Evolutionary conservation across 2,797 vertebrate genomes (phyloP), one percentile per base, ranked within the genome.

Genomic region (Crypturellus tataupa): DNA sequence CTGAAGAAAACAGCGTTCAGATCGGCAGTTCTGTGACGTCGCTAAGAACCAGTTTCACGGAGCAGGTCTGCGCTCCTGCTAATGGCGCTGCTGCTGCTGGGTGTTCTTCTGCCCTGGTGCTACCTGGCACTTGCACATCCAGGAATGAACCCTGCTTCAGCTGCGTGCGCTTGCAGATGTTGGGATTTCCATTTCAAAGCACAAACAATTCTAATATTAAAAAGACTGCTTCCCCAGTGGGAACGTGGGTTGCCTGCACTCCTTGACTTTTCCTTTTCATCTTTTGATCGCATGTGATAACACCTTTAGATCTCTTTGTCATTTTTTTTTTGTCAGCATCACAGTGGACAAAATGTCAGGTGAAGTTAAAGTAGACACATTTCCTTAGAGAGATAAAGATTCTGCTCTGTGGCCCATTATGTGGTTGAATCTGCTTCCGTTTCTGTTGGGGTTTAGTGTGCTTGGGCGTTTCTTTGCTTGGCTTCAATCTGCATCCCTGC

Each of bases 121-220:
- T 88, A 13, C 65, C 75, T 93, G 93, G 85, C 89, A 89, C 68
- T 93, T 95, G 84, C 81, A 84, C 89, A 91, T 91, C 77, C 70
- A 85, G 78, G 51, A 93, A 58, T 71, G 90, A 89, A 83, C 80
- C 91, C n/a, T 63, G 1, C 75, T 92, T 90, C 70, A 94, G 60
- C 90, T 93, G 72, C 17, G 0, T 59, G 33, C 55, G n/a, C 69
- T 96, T 94, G 91, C 83, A 95, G 88, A 89, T 96, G 73, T 62
- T 69, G 46, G 47, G 80, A 94, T 96, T 97, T 96, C 94, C 96
- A 93, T 95, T 96, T 96, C 94, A 92, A 96, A 97, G 90, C 87
- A 63, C 85, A 95, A 96, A 95, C 65, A 95, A 89, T 83, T 94
- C 85, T 92, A 87, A 94, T 95, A 96, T 92, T 95, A 81, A 95